Percentiles rank a stretch among this genome's conserved stretches.
phyloP scores from a whole-genome alignment of 2,888 invertebrate genomes.

The Napeogenes inachia region DNA sequence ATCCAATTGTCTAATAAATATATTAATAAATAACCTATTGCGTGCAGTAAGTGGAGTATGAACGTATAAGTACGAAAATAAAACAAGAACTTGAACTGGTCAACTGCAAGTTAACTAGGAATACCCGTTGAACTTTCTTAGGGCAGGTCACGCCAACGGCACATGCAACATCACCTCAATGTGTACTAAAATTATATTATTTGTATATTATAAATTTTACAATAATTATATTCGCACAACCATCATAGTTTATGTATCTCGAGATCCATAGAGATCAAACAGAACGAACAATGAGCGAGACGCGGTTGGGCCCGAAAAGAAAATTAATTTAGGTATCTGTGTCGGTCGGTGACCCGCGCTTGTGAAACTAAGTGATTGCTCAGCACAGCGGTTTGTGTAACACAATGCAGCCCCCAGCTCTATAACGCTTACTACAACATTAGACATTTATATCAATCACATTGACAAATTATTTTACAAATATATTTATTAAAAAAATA shows the following conservation, averaged over 20 bases:
- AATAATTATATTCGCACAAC: constrained; percentile 7
- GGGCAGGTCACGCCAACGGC: constrained; percentile 34
- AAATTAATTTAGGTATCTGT: constrained; percentile 77
- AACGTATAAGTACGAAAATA: no score
- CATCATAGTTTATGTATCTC: constrained; percentile 9
- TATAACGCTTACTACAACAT: no score
- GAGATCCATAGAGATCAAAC: constrained; percentile 55
- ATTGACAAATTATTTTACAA: no score
- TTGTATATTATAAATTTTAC: no score
- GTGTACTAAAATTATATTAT: constrained; percentile 6
- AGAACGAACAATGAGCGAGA: constrained; percentile 64
- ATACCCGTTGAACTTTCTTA: constrained; percentile 33
- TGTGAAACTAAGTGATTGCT: constrained; percentile 74
- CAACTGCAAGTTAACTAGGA: constrained; percentile 28
- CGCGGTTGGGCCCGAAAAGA: constrained; percentile 65
- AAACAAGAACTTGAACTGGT: constrained; percentile 28
- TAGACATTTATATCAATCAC: no score
- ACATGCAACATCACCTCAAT: constrained; percentile 24
- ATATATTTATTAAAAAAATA: no score
- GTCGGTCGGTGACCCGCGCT: constrained; percentile 72
- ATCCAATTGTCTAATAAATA: neutral
- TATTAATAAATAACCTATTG: neutral
- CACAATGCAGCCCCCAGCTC: constrained; percentile 60
- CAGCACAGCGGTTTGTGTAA: constrained; percentile 64
- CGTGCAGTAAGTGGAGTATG: neutral